Evolutionary conservation across 64 coral and sea anemone genomes (phyloP).

Genomic region (Pocillopora damicornis): DNA sequence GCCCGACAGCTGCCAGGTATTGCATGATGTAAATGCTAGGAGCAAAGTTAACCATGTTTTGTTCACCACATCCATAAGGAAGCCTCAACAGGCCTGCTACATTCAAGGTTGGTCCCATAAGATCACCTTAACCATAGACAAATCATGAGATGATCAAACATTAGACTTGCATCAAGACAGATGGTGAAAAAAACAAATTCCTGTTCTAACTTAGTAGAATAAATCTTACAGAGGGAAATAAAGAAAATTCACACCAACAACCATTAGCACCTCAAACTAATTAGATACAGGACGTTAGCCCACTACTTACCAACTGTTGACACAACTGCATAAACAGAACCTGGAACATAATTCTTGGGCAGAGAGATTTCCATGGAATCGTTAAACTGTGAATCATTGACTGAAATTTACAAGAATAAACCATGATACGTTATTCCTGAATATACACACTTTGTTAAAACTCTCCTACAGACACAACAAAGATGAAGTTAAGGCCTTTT

Average conservation of each 20-base stretch:
- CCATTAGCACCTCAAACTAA: neutral
- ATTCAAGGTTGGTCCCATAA: conserved; percentile 58
- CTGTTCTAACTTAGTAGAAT: too few species aligned
- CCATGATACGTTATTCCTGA: neutral
- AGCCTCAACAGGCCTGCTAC: conserved; percentile 37
- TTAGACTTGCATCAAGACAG: too few species aligned
- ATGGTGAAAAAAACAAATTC: too few species aligned
- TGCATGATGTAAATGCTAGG: conserved; percentile 66
- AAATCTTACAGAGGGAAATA: too few species aligned
- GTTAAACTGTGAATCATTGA: neutral
- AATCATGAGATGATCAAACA: too few species aligned
- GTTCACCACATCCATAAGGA: conserved; percentile 54
- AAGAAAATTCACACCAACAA: neutral
- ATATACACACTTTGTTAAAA: neutral
- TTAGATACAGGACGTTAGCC: neutral
- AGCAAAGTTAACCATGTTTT: conserved; percentile 72
- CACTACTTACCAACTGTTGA: conserved; percentile 49
- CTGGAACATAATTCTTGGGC: conserved; percentile 30
- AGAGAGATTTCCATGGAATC: conserved; percentile 45
- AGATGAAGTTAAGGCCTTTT: too few species aligned
- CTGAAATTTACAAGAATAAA: neutral
- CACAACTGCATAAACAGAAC: conserved; percentile 47
- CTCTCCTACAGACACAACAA: too few species aligned
- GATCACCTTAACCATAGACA: conserved; percentile 34
- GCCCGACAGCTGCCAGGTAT: conserved; percentile 37